These are phyloP conservation scores for Syngnathus acus DNA, from an alignment of 2,797 vertebrate species.

Conservation along the genomic window DNA sequence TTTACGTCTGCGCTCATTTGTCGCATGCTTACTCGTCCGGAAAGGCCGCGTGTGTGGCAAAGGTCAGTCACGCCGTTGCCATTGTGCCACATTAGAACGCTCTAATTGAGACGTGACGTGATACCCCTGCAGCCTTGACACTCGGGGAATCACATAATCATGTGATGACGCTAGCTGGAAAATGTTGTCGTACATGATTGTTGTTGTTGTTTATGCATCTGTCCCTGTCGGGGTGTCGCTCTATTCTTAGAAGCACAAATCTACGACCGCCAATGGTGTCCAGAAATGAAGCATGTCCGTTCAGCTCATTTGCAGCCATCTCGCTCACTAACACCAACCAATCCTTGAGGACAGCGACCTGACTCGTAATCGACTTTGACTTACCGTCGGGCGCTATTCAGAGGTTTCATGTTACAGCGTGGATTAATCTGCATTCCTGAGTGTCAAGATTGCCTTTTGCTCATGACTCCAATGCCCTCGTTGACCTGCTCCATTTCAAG, in stretches of 20 bases:
- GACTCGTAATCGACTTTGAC: slow-evolving; percentile 7
- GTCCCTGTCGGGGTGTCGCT: slow-evolving; percentile 8
- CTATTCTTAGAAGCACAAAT: slow-evolving; percentile 24
- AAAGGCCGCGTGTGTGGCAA: slow-evolving; percentile 9
- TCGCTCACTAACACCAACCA: slow-evolving; percentile 4
- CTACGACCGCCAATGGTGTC: slow-evolving; percentile 27
- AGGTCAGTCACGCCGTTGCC: slow-evolving; percentile 11
- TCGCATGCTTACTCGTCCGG: slow-evolving; percentile 26
- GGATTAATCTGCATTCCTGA: not conserved
- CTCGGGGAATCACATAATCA: slow-evolving; percentile 6
- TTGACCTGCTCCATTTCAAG: not conserved
- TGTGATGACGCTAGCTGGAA: not conserved
- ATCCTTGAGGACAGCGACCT: slow-evolving; percentile 25
- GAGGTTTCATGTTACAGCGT: not conserved
- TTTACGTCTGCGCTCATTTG: slow-evolving; percentile 12
- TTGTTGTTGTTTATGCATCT: slow-evolving; percentile 15
- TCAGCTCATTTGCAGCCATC: slow-evolving; percentile 29
- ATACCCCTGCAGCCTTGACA: slow-evolving; percentile 16
- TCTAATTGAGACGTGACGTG: slow-evolving; percentile 18
- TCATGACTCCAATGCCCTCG: not conserved
- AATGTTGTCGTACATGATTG: not conserved
- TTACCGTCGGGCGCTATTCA: not conserved
- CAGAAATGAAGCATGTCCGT: slow-evolving; percentile 26
- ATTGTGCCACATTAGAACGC: slow-evolving; percentile 13
- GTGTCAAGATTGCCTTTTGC: not conserved